Percentiles rank a stretch among this genome's conserved stretches.
These are phyloP conservation scores for Elaeidobius kamerunicus DNA, from an alignment of 2,888 invertebrate genomes.

Conservation along the genomic window DNA sequence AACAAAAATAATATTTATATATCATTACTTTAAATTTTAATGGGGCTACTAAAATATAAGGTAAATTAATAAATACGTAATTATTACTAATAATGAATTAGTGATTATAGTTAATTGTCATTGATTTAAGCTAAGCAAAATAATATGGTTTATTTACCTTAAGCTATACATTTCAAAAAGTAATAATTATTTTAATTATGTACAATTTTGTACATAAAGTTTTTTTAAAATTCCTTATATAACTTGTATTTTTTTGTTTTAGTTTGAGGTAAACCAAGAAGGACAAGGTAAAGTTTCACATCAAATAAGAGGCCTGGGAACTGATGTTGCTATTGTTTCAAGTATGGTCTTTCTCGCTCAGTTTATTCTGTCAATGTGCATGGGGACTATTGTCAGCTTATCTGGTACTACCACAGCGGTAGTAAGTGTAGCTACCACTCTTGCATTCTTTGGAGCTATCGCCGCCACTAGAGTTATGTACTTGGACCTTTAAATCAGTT, in stretches of 20 bases:
- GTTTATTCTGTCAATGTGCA: conserved; percentile 81
- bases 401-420: conserved; percentile 87
- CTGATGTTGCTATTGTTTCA: conserved; percentile 91
- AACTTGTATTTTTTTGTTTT: conserved; percentile 35
- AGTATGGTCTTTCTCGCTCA: conserved; percentile 95
- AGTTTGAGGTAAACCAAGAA: conserved; percentile 60
- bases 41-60: too few relatives aligned
- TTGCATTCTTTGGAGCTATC: conserved; percentile 82
- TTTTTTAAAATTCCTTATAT: too few relatives aligned
- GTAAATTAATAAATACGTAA: too few relatives aligned
- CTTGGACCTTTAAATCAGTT: conserved; percentile 75
- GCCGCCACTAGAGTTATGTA: conserved; percentile 87
- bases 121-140: too few relatives aligned
- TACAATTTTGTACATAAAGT: neutral
- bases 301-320: conserved; percentile 84
- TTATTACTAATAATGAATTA: too few relatives aligned
- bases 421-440: conserved; percentile 76
- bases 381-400: conserved; percentile 78
- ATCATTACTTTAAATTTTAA: neutral
- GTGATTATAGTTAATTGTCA: too few relatives aligned
- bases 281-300: conserved; percentile 57
- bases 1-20: neutral
- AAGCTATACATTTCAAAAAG: too few relatives aligned
- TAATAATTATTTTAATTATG: too few relatives aligned
- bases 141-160: too few relatives aligned